A percentile compares a stretch with the other conserved stretches of the same genome.
phyloP scores from a whole-genome alignment of 2,888 invertebrate species.

The Harpalus rubripes region DNA sequence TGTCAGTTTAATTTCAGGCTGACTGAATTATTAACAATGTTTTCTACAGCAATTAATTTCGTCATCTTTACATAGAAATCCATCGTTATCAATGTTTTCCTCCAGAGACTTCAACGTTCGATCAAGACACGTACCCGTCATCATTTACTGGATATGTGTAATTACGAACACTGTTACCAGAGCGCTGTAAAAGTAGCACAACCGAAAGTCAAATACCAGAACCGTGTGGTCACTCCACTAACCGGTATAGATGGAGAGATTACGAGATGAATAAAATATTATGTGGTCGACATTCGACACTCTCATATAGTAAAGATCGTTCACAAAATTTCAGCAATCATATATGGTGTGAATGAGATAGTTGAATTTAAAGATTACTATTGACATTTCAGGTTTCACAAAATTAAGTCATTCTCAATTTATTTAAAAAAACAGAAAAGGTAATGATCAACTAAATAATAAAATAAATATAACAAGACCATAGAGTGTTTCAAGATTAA shows the following conservation, averaged over 20 bases:
- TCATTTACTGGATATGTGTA: neutral
- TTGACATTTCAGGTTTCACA: neutral
- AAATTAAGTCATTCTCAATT: neutral
- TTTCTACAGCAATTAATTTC: no score
- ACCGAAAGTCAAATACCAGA: constrained; percentile 57
- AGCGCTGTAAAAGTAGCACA: constrained; percentile 40
- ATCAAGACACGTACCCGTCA: neutral
- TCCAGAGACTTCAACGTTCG: neutral
- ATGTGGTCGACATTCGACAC: neutral
- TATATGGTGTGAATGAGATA: neutral
- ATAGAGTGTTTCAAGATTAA: no score
- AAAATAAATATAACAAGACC: neutral
- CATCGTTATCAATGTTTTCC: neutral
- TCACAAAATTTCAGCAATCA: neutral
- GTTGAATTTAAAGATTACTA: neutral
- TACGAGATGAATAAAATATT: neutral
- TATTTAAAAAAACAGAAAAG: neutral
- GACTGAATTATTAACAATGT: no score
- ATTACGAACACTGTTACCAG: neutral
- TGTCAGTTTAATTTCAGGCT: no score
- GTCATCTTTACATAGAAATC: no score
- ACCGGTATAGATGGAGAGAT: constrained; percentile 11
- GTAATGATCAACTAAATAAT: neutral
- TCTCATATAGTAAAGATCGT: neutral
- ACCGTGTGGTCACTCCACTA: constrained; percentile 28